Percentiles rank a stretch among this genome's conserved stretches.
phyloP scores from a whole-genome alignment of 2,797 vertebrate species.

The Argyrosomus regius region DNA sequence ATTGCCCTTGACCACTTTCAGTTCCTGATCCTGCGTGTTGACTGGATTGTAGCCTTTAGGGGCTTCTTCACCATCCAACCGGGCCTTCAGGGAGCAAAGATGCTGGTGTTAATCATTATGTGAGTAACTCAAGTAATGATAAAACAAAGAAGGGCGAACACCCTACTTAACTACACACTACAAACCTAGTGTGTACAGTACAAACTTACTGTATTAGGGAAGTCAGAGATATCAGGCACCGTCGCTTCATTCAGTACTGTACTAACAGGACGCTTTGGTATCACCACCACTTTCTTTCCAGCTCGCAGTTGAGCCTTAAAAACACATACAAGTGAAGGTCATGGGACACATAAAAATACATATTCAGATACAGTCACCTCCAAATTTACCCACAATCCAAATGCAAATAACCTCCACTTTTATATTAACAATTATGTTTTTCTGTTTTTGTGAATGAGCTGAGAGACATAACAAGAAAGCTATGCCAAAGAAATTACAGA shows the following conservation, averaged over 20 bases:
- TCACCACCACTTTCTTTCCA: slow-evolving; percentile 61
- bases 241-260: slow-evolving; percentile 61
- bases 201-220: slow-evolving; percentile 43
- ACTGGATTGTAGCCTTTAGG: slow-evolving; percentile 70
- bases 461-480: neutral
- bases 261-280: slow-evolving; percentile 54
- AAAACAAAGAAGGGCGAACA: neutral
- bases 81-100: slow-evolving; percentile 52
- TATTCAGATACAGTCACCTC: neutral
- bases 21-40: slow-evolving; percentile 67
- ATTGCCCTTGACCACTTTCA: slow-evolving; percentile 41
- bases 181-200: neutral
- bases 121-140: neutral
- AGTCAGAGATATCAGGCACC: slow-evolving; percentile 58
- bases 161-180: neutral
- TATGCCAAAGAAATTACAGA: neutral
- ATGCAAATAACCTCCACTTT: neutral
- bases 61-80: slow-evolving; percentile 37
- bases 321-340: slow-evolving; percentile 7
- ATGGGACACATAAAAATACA: neutral
- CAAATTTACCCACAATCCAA: neutral
- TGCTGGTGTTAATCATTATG: slow-evolving; percentile 18
- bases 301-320: slow-evolving; percentile 81
- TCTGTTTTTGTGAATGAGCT: slow-evolving; percentile 3
- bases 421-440: neutral